These are phyloP conservation scores for Irena cyanogastra DNA, from an alignment of 2,113 vertebrate species.

Conservation along the genomic window DNA sequence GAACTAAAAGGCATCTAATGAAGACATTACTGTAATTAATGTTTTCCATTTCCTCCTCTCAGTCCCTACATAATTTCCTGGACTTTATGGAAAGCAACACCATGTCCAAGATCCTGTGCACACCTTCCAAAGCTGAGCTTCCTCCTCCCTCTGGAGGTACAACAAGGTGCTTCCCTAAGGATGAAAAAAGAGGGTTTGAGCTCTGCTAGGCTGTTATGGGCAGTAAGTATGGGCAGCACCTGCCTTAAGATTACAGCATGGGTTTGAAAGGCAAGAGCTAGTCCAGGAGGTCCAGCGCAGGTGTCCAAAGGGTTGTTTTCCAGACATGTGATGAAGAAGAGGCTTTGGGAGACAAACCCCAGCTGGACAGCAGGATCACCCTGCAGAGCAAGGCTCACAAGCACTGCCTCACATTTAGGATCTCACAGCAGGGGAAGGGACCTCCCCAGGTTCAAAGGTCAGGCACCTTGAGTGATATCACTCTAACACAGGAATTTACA, in stretches of 20 bases:
- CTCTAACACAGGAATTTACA: not conserved
- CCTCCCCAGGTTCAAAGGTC: not conserved
- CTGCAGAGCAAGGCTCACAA: not conserved
- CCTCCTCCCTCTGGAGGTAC: not conserved
- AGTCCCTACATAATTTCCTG: not conserved
- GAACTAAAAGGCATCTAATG: not conserved
- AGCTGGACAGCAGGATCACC: not conserved
- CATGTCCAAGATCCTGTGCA: not conserved
- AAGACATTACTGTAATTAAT: not conserved
- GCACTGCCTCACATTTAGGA: no score
- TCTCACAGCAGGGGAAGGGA: not conserved
- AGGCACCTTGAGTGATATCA: no score
- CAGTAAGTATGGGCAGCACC: not conserved
- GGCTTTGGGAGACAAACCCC: not conserved
- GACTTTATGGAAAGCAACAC: not conserved
- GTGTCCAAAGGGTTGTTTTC: not conserved
- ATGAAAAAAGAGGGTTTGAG: not conserved
- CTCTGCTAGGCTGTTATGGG: not conserved
- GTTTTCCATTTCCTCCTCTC: not conserved
- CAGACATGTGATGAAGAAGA: not conserved
- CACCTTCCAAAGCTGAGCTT: not conserved
- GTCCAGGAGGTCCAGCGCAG: not conserved
- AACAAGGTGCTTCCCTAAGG: not conserved
- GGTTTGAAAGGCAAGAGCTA: not conserved
- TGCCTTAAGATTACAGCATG: not conserved